Base-by-base conservation (phyloP, 2,888 invertebrate species). In the Mystacides longicornis region DNA sequence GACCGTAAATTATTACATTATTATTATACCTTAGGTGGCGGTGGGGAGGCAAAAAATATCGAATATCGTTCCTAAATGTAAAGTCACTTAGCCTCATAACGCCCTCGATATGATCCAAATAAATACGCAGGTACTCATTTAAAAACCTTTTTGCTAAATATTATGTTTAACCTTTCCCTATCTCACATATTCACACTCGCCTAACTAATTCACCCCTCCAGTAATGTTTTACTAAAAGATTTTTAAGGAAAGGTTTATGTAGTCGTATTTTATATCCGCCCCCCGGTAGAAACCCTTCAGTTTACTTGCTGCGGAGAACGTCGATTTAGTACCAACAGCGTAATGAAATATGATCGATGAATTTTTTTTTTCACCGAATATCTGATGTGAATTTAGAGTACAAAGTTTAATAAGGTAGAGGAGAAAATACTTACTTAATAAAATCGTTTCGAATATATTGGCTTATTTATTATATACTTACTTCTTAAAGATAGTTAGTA, bases 241-340 rank as follows among this genome's bases (percentile, higher is more conserved):
- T 37, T 37, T 37, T 37, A 37, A 37, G 37, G 37, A 37, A 37
- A 37, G 37, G 37, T 37, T 37, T 37, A 37, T 37, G 16, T 14
- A 37, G n/a, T 37, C 37, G 14, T 37, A 7, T 37, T 7, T 3
- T 37, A 37, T 16, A 3, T 16, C 14, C 14, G 16, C 37, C 37
- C 37, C 14, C 16, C 3, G 4, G 37, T 14, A 37, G 3, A 7
- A 37, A 37, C 4, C 37, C 16, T 37, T 37, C 37, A 37, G 37
- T n/a, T 37, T 37, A 7, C 37, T 37, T 27, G 14, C 14, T n/a
- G n/a, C n/a, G n/a, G 14, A 3, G 37, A 37, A 16, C 16, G 16
- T 37, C 3, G 37, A 37, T 7, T 37, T 37, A 37, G 37, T 3
- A 16, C n/a, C n/a, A 16, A 37, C 14, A 14, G 37, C 16, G 37